Base-by-base conservation (phyloP, 1,140 invertebrate species). In the Lepidurus apus region DNA sequence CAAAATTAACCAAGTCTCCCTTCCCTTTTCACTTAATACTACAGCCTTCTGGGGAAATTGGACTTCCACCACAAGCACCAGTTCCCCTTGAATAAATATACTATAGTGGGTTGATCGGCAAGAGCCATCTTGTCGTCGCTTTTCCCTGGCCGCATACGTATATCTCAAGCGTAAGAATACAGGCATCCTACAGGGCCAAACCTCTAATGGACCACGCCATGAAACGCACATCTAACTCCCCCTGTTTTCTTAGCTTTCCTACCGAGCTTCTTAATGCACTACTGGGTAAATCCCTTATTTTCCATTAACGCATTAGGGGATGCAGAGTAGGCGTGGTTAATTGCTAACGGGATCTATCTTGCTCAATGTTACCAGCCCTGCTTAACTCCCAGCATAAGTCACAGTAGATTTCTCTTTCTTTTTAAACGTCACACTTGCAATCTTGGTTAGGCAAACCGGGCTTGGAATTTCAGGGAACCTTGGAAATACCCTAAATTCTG, bases 51-150 rank as follows among this genome's bases (percentile, higher is more conserved):
- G 13, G 21, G 53, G 13, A 13, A n/a, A 65, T 7, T 13, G 53
- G 6, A 7, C 53, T 13, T 65, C 21, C 10, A 21, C 53, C 53
- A 5, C 17, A 65, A 65, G 17, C 53, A 65, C 8, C 53, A 65
- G n/a, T 65, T 65, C 53, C 21, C 21, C 53, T 65, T 65, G 53
- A 65, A 21, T 65, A 65, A 65, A 65, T 21, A 65, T 65, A 65
- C 13, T 21, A 21, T 65, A 13, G 53, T 65, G 53, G 45, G 53
- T 17, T n/a, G 53, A 21, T n/a, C 53, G 8, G 13, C 34, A 34
- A 4, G 34, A 34, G 4, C 34, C 34, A 65, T 13, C 53, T n/a
- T n/a, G 53, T 47, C 53, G 13, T 65, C 53, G 1, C 0, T 9
- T 65, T 65, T 65, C 13, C 53, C 21, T 21, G 5, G 6, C 53